Percentiles rank a stretch among this genome's conserved stretches.
Evolutionary conservation across 2,113 vertebrate genomes (phyloP).

Genomic region (Zosterops borbonicus): DNA sequence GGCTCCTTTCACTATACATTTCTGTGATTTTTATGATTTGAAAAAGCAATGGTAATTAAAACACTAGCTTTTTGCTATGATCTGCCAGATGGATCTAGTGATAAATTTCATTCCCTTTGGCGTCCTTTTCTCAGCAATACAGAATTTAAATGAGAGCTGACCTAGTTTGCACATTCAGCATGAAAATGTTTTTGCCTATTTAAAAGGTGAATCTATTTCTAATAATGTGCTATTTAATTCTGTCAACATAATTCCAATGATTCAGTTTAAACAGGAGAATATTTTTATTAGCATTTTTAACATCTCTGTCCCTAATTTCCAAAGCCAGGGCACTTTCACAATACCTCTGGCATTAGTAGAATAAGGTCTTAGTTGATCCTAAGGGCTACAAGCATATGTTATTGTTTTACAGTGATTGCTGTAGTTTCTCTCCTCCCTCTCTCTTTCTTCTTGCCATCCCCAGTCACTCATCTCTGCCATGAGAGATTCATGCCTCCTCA

Average conservation of each 20-base stretch:
- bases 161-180: not conserved
- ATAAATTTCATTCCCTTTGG: constrained; percentile 23
- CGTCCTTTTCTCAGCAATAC: not conserved
- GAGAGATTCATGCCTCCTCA: not conserved
- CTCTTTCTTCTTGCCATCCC: not conserved
- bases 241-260: not conserved
- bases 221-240: not conserved
- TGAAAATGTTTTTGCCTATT: not conserved
- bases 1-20: not conserved
- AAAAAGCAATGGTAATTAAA: constrained; percentile 40
- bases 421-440: not conserved
- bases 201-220: not conserved
- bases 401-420: not conserved
- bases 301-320: not conserved
- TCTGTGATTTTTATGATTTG: not conserved
- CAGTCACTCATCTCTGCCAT: not conserved
- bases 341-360: not conserved
- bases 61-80: not conserved
- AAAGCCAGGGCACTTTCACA: not conserved
- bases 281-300: not conserved
- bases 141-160: not conserved
- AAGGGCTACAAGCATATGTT: not conserved
- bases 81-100: constrained; percentile 14
- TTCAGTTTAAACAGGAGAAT: not conserved
- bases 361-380: not conserved